Base-by-base conservation (phyloP, 2,888 invertebrate genomes). In the Caenorhabditis sp. region DNA sequence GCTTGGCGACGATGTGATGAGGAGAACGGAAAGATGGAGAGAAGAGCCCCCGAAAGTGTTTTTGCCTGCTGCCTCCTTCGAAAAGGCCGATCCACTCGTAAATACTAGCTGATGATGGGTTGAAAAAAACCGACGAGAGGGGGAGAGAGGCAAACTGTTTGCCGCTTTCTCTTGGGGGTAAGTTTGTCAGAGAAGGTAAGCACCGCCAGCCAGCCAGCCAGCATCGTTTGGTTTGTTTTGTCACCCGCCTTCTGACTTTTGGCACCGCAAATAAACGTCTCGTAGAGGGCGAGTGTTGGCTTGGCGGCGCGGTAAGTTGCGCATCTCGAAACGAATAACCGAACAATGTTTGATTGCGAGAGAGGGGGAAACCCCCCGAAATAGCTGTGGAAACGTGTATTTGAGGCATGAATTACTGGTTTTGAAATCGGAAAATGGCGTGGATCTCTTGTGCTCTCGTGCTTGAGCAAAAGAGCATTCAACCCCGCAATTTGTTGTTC, bases 261-360 rank as follows among this genome's bases (percentile, higher is more conserved):
- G 67, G 67, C 76, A 76, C 76, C 76, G 67, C 76, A 76, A 76
- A 76, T 76, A 76, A 76, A 76, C 76, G 47, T 62, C 61, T 51
- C 50, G n/a, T n/a, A n/a, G n/a, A n/a, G 32, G 32, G 47, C 71
- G 60, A 69, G 60, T 70, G 51, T 32, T 32, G 32, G 32, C 32
- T 32, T 58, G 44, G 6, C 50, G 53, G 37, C 22, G 6, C 50
- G 53, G 37, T 32, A 44, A 61, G 60, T 51, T 56, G 65, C 60
- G 65, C 65, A 67, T 74, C 65, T 67, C 53, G 47, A 60, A 55
- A 56, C 62, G 64, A 70, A n/a, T n/a, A n/a, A 67, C 51, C 58
- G 62, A 40, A 76, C 76, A 76, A 76, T 76, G 67, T 76, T 76
- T 76, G 61, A 76, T 61, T 22, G 60, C 15, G 58, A 64, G 40